phyloP scores from a whole-genome alignment of 2,888 invertebrate species.

The Hyppa rectilinea region DNA sequence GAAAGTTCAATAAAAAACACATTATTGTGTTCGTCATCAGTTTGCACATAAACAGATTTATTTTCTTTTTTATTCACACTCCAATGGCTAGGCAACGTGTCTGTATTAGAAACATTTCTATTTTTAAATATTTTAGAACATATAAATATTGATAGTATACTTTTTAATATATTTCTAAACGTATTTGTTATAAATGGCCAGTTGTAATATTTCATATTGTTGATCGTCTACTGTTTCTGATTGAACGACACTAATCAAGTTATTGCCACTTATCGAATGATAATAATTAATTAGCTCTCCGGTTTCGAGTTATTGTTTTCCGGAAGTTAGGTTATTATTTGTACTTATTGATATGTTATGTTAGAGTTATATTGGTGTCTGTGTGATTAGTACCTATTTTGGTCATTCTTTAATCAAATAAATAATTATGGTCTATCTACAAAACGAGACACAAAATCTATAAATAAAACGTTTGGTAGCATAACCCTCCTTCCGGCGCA shows the following conservation, averaged over 20 bases:
- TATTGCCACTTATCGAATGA: constrained; percentile 43
- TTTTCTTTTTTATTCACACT: constrained; percentile 46
- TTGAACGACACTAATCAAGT: constrained; percentile 14
- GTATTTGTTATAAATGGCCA: constrained; percentile 29
- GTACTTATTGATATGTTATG: not conserved
- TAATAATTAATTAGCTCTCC: constrained; percentile 50
- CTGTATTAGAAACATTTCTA: constrained; percentile 59
- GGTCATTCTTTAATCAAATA: not conserved
- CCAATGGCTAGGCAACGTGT: constrained; percentile 71
- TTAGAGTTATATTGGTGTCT: not conserved
- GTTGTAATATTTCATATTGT: constrained; percentile 25
- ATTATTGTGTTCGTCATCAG: constrained; percentile 29
- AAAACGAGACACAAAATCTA: not conserved
- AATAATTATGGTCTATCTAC: not conserved
- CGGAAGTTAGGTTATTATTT: constrained; percentile 9
- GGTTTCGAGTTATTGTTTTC: constrained; percentile 12
- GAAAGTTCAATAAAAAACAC: constrained; percentile 52
- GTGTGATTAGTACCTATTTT: not conserved
- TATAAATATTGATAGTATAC: constrained; percentile 21
- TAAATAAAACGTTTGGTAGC: not conserved
- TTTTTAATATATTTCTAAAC: constrained; percentile 29
- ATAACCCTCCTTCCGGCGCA: too few relatives aligned
- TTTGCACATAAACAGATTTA: constrained; percentile 62
- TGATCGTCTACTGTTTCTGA: constrained; percentile 18
- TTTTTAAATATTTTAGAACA: constrained; percentile 37